These are phyloP conservation scores for Orthonyx spaldingii DNA, from an alignment of 2,113 vertebrate species.

Conservation along the genomic window DNA sequence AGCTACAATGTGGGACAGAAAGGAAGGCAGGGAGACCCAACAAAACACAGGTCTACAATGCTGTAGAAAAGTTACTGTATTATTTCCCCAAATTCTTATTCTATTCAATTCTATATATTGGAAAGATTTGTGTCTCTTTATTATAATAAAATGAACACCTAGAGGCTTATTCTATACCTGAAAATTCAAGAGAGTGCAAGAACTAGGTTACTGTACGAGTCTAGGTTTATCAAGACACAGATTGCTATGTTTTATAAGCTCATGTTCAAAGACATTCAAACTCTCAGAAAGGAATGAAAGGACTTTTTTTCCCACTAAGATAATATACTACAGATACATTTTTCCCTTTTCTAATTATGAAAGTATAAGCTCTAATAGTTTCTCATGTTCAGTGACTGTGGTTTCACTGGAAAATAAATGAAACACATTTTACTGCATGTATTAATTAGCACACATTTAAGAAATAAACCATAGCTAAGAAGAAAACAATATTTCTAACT, in stretches of 20 bases:
- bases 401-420: neutral
- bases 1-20: rapidly evolving
- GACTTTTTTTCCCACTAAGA: neutral
- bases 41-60: neutral
- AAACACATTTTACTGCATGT: neutral
- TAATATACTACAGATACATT: neutral
- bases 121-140: neutral
- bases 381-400: neutral
- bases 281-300: neutral
- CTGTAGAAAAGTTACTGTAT: neutral
- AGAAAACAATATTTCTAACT: neutral
- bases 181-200: neutral
- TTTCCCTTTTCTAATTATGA: neutral
- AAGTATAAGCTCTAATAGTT: neutral
- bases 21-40: neutral
- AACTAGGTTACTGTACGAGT: neutral
- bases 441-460: neutral
- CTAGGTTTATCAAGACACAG: neutral
- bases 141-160: neutral
- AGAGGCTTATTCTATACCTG: neutral
- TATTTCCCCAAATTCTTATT: neutral
- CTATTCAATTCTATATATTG: neutral
- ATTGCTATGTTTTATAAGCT: neutral
- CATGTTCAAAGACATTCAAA: neutral
- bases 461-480: neutral